Conservation (phyloP, 2,888 invertebrate species). For the Abrostola triplasia region DNA sequence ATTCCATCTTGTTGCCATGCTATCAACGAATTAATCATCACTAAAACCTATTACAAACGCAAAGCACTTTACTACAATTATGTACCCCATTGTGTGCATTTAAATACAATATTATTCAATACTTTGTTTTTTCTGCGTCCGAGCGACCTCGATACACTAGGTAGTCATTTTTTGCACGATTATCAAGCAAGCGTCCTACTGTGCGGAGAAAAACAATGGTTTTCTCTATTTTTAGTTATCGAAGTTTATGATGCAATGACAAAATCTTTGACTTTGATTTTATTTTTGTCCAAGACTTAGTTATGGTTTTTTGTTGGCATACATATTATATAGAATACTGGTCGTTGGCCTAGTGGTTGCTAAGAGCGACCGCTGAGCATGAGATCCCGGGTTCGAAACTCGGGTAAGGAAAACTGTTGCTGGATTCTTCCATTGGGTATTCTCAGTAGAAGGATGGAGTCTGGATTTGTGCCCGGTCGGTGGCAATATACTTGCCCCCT, state of each 20-base stretch:
- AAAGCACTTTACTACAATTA: slow-evolving; percentile 14
- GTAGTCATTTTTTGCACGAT: slow-evolving; percentile 21
- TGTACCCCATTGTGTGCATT: slow-evolving; percentile 31
- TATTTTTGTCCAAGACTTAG: neutral
- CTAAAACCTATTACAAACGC: neutral
- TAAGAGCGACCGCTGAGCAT: too few species aligned
- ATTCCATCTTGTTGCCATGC: neutral
- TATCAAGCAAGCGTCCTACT: slow-evolving; percentile 12
- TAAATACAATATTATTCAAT: slow-evolving; percentile 39
- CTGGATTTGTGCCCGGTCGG: too few species aligned
- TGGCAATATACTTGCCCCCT: too few species aligned
- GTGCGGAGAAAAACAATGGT: slow-evolving; percentile 7
- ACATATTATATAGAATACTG: too few species aligned
- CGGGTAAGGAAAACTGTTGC: too few species aligned
- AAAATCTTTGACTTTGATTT: neutral
- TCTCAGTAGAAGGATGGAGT: too few species aligned
- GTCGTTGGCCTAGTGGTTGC: too few species aligned
- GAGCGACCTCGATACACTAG: slow-evolving; percentile 30
- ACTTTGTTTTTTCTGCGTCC: slow-evolving; percentile 34
- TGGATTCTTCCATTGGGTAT: too few species aligned
- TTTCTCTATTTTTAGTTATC: neutral
- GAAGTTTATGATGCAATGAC: slow-evolving; percentile 2
- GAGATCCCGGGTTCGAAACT: too few species aligned
- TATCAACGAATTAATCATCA: neutral
- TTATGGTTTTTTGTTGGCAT: too few species aligned